Evolutionary conservation across 35 echinoderm and acorn worm genomes (phyloP).

Genomic region (Lytechinus variegatus): DNA sequence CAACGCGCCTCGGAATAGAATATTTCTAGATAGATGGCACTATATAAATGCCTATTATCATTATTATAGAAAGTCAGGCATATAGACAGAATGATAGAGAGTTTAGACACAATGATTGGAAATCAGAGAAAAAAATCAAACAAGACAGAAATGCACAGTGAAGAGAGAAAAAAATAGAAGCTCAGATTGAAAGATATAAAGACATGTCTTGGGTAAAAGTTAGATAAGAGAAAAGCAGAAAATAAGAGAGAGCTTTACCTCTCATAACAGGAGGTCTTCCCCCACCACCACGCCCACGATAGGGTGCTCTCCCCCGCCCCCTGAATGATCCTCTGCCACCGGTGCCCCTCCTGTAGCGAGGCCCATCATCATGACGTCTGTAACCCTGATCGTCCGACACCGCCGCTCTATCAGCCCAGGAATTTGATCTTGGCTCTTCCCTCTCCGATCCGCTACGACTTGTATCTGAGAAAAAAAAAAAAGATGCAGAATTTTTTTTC

Average conservation of each 20-base stretch:
- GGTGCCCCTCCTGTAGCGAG: neutral
- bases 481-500: neutral
- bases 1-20: too few relatives aligned
- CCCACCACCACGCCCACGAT: conserved; percentile 56
- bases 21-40: too few relatives aligned
- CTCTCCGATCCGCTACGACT: conserved; percentile 56
- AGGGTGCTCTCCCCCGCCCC: conserved; percentile 64
- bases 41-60: too few relatives aligned
- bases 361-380: neutral
- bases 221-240: neutral
- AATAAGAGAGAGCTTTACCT: neutral
- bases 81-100: neutral
- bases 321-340: conserved; percentile 53
- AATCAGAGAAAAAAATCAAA: too few relatives aligned
- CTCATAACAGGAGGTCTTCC: conserved; percentile 11
- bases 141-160: neutral
- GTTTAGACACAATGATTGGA: too few relatives aligned
- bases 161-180: neutral
- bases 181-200: neutral
- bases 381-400: conserved; percentile 2
- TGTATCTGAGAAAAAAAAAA: neutral
- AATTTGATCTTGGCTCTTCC: conserved; percentile 47
- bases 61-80: too few relatives aligned
- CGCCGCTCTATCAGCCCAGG: conserved; percentile 58
- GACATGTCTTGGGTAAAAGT: neutral